phyloP scores from a whole-genome alignment of 64 coral and sea anemone genomes.

The Montipora cactus region DNA sequence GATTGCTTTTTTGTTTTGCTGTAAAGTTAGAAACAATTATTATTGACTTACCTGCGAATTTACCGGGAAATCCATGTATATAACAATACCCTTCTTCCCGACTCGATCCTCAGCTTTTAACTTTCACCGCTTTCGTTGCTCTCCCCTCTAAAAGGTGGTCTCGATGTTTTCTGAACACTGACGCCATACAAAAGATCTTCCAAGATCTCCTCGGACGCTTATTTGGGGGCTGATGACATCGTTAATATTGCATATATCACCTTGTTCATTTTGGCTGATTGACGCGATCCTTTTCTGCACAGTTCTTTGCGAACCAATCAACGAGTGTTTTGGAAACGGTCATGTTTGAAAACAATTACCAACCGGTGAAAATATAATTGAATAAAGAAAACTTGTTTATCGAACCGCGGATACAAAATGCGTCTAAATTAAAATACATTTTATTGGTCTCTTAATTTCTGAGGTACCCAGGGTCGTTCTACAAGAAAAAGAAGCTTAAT shows the following conservation, averaged over 20 bases:
- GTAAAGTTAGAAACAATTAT: not conserved
- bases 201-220: constrained; percentile 3
- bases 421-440: too few relatives aligned
- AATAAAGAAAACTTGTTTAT: not conserved
- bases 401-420: too few relatives aligned
- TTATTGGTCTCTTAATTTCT: too few relatives aligned
- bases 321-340: not conserved
- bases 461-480: too few relatives aligned
- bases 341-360: constrained; percentile 20
- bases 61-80: constrained; percentile 27
- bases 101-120: not conserved
- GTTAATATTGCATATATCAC: constrained; percentile 59
- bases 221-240: constrained; percentile 54
- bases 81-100: not conserved
- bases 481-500: too few relatives aligned
- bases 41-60: not conserved
- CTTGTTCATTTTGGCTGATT: constrained; percentile 60
- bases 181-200: constrained; percentile 7
- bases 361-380: not conserved
- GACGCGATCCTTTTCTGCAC: constrained; percentile 48
- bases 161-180: not conserved
- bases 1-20: not conserved
- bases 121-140: not conserved
- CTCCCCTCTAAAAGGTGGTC: not conserved
- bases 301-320: constrained; percentile 8